Percentiles rank a stretch among this genome's conserved stretches.
Evolutionary conservation across 2,113 vertebrate genomes (phyloP).

Genomic region (Fregetta grallaria): DNA sequence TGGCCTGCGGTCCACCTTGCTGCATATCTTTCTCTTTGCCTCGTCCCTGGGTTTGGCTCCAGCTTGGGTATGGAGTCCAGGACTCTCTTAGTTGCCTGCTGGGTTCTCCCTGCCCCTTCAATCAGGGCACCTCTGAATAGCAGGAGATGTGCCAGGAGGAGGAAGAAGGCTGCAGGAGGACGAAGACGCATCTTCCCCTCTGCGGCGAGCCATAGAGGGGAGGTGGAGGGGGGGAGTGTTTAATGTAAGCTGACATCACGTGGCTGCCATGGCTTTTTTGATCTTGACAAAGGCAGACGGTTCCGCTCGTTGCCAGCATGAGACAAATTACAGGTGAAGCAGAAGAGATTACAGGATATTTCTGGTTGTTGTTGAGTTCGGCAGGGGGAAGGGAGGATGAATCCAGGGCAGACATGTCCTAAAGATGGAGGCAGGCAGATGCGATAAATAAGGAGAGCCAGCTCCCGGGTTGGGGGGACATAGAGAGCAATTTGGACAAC

Average conservation of each 20-base stretch:
- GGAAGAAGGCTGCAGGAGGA: not conserved
- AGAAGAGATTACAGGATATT: slow-evolving; percentile 54
- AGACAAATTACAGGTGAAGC: slow-evolving; percentile 61
- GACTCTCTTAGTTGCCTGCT: not conserved
- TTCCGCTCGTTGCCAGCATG: not conserved
- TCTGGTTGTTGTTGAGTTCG: not conserved
- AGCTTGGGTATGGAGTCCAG: not conserved
- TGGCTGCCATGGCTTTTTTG: not conserved
- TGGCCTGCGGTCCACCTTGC: not conserved
- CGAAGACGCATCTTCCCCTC: not conserved
- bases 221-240: not conserved
- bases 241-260: slow-evolving; percentile 31
- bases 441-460: not conserved
- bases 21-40: not conserved
- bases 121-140: not conserved
- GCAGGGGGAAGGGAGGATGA: not conserved
- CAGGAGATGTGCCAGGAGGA: not conserved
- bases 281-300: slow-evolving; percentile 59
- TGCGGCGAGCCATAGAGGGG: not conserved
- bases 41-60: not conserved
- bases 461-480: accelerated
- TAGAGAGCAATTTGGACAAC: not conserved
- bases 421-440: not conserved
- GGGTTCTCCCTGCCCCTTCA: not conserved
- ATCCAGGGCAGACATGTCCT: not conserved